These are phyloP conservation scores for Drosophila planitibia DNA, from an alignment of 2,888 invertebrate species.

Conservation along the genomic window DNA sequence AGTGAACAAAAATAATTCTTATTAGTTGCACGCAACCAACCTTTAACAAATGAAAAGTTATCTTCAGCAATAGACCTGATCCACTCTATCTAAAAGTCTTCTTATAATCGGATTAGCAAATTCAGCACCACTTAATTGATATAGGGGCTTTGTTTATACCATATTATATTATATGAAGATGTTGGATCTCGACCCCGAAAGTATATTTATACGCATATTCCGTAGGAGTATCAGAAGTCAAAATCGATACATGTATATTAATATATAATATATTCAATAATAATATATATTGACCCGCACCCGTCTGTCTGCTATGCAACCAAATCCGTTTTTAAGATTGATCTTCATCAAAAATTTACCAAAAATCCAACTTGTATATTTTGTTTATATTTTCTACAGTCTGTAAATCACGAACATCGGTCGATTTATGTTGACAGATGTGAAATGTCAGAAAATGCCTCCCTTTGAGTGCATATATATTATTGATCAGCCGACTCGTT, in stretches of 20 bases:
- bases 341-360: not conserved
- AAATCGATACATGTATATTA: not conserved
- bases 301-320: not conserved
- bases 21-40: constrained; percentile 22
- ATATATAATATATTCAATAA: not conserved
- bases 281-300: not conserved
- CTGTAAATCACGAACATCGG: not conserved
- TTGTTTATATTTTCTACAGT: not conserved
- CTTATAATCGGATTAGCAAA: not conserved
- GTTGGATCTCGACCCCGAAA: not conserved
- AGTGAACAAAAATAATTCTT: constrained; percentile 35
- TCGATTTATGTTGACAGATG: not conserved
- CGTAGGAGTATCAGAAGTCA: not conserved
- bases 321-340: not conserved
- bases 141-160: not conserved
- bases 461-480: not conserved
- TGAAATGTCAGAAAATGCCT: not conserved
- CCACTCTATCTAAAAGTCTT: not conserved
- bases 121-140: not conserved
- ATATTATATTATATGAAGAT: not conserved
- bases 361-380: not conserved
- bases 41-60: constrained; percentile 4
- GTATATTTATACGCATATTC: not conserved
- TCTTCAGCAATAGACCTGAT: not conserved
- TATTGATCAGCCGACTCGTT: not conserved